These are phyloP conservation scores for Mythimna ferrago DNA, from an alignment of 2,888 invertebrate genomes.

Conservation along the genomic window DNA sequence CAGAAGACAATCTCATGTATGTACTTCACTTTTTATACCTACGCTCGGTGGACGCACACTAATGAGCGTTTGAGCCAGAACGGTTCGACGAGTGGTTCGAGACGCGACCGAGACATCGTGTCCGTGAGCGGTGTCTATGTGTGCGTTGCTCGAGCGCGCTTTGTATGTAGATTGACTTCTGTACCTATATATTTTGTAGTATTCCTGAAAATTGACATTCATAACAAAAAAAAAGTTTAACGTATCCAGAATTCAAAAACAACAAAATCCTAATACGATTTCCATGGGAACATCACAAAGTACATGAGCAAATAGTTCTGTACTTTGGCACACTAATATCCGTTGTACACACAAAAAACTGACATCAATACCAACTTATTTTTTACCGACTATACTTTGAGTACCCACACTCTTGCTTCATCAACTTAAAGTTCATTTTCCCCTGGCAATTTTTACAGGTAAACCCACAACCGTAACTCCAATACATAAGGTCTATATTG, in stretches of 20 bases:
- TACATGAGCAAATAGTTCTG: conserved; percentile 79
- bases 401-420: conserved; percentile 6
- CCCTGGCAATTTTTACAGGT: not conserved
- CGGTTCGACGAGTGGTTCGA: no score
- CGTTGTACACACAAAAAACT: conserved; percentile 82
- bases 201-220: no score
- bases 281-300: conserved; percentile 82
- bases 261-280: conserved; percentile 81
- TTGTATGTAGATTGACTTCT: no score
- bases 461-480: not conserved
- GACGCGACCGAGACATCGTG: no score
- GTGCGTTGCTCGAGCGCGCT: no score
- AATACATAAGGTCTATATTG: conserved; percentile 23
- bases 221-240: no score
- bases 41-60: no score
- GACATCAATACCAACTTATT: conserved; percentile 63
- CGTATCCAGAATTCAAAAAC: conserved; percentile 67
- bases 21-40: no score
- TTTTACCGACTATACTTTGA: conserved; percentile 20
- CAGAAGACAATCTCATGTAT: no score
- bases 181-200: no score
- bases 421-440: conserved; percentile 20
- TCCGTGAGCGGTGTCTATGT: no score
- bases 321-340: conserved; percentile 82
- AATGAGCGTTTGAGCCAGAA: no score